phyloP scores from a whole-genome alignment of 2,888 invertebrate genomes.

The Gryllus longicercus region DNA sequence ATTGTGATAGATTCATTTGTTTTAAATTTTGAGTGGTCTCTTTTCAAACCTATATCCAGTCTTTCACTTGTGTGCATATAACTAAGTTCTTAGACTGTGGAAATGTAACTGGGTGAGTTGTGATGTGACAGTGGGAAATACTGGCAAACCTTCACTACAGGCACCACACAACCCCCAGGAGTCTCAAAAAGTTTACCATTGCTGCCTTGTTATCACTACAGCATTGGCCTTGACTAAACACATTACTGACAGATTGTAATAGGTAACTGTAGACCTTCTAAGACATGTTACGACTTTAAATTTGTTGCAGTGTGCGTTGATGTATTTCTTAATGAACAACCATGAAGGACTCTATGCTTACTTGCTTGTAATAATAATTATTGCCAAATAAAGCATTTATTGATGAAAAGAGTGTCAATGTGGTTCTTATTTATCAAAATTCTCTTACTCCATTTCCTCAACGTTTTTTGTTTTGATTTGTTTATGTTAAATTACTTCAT shows the following conservation, averaged over 20 bases:
- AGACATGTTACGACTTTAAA: not conserved
- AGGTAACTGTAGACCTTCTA: no score
- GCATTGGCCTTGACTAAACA: no score
- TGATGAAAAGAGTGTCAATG: not conserved
- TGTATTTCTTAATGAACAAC: not conserved
- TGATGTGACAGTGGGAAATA: slow-evolving; percentile 42
- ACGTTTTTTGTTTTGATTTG: slow-evolving; percentile 28
- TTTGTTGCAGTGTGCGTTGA: not conserved
- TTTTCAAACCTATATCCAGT: no score
- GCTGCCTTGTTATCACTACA: no score
- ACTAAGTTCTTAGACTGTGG: no score
- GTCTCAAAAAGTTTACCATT: no score
- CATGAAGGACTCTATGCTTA: slow-evolving; percentile 28
- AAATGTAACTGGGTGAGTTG: slow-evolving; percentile 35
- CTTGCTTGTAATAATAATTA: slow-evolving; percentile 35
- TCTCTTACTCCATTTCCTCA: not conserved
- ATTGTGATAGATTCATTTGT: no score
- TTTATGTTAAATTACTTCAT: slow-evolving; percentile 28
- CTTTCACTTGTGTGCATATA: no score
- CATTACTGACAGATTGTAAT: no score
- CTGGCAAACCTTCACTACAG: slow-evolving; percentile 56
- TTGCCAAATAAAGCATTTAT: slow-evolving; percentile 33
- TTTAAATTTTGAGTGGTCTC: no score
- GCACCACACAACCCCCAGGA: slow-evolving; percentile 37
- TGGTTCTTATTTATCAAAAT: slow-evolving; percentile 20